Evolutionary conservation across 2,888 invertebrate genomes (phyloP).

Genomic region (Nesidiocoris tenuis): DNA sequence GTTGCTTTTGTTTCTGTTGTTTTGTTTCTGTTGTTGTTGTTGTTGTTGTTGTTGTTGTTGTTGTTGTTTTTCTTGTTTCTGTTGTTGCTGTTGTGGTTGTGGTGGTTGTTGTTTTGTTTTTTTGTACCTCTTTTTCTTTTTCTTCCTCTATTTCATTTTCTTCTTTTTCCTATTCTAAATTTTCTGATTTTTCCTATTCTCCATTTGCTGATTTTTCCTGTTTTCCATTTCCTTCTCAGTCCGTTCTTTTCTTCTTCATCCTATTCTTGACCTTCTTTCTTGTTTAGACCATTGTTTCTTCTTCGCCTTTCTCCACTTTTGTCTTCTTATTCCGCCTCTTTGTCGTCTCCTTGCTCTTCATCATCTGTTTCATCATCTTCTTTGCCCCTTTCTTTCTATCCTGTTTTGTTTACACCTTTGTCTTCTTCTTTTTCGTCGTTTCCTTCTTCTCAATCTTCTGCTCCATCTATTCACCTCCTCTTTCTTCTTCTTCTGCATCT

Average conservation of each 20-base stretch:
- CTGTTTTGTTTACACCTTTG: neutral
- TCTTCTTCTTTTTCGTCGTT: neutral
- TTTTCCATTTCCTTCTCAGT: neutral
- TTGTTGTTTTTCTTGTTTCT: too few species aligned
- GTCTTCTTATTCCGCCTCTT: neutral
- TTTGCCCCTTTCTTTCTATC: slow-evolving; percentile 1
- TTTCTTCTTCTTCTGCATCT: neutral
- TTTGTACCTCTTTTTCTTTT: neutral
- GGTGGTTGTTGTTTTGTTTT: neutral
- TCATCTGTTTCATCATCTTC: neutral
- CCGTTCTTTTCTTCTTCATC: neutral
- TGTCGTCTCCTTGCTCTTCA: neutral
- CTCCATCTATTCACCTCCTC: neutral
- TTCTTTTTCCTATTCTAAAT: neutral
- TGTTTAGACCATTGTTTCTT: neutral
- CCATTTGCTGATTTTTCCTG: neutral
- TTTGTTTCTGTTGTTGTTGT: too few species aligned
- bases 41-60: neutral
- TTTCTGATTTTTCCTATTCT: neutral
- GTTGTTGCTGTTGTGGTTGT: too few species aligned
- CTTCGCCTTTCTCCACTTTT: neutral
- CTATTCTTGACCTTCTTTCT: neutral
- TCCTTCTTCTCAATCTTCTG: neutral
- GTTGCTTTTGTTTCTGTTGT: neutral
- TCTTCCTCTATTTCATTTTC: slow-evolving; percentile 1